phyloP scores from a whole-genome alignment of 2,797 vertebrate genomes.

The Bradypodion pumilum region DNA sequence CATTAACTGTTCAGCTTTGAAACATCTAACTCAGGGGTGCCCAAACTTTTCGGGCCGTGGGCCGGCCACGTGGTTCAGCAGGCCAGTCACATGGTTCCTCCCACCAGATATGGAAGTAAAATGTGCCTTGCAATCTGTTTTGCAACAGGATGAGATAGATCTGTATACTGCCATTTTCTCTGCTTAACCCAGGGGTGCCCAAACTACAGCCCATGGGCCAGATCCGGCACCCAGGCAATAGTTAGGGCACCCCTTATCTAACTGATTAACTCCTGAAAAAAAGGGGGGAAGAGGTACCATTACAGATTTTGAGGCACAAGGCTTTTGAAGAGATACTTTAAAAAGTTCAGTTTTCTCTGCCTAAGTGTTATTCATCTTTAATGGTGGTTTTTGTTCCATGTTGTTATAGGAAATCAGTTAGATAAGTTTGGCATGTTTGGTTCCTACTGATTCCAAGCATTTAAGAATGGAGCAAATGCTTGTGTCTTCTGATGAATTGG shows the following conservation, averaged over 20 bases:
- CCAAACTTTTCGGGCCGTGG: too few relatives aligned
- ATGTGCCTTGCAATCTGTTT: too few relatives aligned
- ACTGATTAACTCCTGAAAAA: neutral
- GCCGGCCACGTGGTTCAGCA: too few relatives aligned
- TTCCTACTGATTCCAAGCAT: neutral
- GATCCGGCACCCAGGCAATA: too few relatives aligned
- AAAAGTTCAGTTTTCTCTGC: neutral
- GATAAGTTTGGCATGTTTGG: neutral
- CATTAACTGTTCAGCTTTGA: slow-evolving; percentile 17
- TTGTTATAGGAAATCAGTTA: neutral
- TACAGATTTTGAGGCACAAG: neutral
- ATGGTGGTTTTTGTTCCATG: neutral
- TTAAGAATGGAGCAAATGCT: neutral
- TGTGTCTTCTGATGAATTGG: neutral
- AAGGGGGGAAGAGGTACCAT: neutral
- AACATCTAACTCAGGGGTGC: too few relatives aligned
- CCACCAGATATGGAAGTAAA: too few relatives aligned
- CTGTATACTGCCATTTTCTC: too few relatives aligned
- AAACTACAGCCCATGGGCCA: too few relatives aligned
- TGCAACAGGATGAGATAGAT: too few relatives aligned
- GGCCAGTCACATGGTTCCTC: too few relatives aligned
- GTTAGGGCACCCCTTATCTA: neutral
- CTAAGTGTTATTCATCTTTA: neutral
- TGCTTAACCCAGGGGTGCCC: too few relatives aligned
- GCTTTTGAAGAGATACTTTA: neutral